A percentile compares a stretch with the other conserved stretches of the same genome.
Evolutionary conservation across 1,140 invertebrate species (phyloP).

Genomic region (Rhopalosiphum maidis): DNA sequence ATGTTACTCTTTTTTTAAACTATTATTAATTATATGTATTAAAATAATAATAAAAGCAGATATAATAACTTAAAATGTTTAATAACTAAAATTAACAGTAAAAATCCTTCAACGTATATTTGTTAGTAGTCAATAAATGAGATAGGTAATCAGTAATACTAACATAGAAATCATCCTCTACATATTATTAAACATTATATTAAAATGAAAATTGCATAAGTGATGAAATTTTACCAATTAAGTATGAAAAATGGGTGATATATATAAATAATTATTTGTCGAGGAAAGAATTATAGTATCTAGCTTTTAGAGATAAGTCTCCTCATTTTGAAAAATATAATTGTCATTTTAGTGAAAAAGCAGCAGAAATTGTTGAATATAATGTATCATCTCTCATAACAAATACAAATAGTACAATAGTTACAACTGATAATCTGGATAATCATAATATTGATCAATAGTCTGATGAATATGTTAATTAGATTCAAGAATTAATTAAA

Average conservation of each 20-base stretch:
- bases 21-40: no score
- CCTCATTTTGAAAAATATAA: no score
- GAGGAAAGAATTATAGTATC: background rate
- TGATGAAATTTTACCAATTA: background rate
- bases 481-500: no score
- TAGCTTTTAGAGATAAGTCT: background rate
- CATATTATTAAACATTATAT: background rate
- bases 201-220: background rate
- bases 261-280: background rate
- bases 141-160: no score
- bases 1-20: background rate
- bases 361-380: no score
- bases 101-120: background rate
- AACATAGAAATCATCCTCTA: background rate
- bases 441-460: no score
- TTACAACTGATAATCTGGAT: no score
- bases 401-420: no score
- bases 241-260: background rate
- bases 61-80: background rate
- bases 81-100: background rate
- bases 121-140: background rate
- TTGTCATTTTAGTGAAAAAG: no score
- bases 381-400: no score
- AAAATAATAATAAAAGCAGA: constrained; percentile 2
- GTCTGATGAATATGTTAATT: no score